Conservation (phyloP, 2,113 vertebrate species). For the Tyto alba region DNA sequence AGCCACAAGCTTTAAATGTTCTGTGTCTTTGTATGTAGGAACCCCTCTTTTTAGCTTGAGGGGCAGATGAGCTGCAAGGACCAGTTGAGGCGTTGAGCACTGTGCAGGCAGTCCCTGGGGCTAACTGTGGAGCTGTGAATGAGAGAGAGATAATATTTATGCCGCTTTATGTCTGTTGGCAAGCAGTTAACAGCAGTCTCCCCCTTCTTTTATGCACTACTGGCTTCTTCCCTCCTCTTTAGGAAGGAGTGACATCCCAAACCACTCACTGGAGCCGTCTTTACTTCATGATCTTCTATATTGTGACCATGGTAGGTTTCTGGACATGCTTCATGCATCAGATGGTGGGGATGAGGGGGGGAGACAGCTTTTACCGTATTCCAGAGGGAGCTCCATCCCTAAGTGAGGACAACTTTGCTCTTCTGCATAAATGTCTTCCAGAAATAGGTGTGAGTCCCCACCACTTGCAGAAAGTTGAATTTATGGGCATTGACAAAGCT, state of each 20-base stretch:
- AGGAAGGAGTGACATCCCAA: slow-evolving; percentile 97
- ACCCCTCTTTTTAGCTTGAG: background rate
- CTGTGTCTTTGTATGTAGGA: background rate
- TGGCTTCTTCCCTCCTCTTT: background rate
- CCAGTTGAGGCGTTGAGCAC: background rate
- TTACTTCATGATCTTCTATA: slow-evolving; percentile 99
- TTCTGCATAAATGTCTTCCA: background rate
- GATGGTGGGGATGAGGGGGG: background rate
- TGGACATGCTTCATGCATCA: background rate
- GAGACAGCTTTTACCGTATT: background rate
- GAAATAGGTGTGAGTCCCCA: background rate
- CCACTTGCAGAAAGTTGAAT: background rate
- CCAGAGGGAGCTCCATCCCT: background rate
- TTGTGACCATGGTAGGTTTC: slow-evolving; percentile 92
- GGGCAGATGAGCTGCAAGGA: background rate
- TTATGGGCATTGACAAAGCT: background rate
- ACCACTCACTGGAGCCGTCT: slow-evolving; percentile 96
- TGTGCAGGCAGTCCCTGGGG: background rate
- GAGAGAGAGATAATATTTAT: accelerated
- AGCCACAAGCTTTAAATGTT: background rate
- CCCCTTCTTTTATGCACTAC: background rate
- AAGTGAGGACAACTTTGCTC: background rate
- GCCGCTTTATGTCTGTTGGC: background rate
- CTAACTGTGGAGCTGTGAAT: background rate
- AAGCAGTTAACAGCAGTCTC: background rate